phyloP scores from a whole-genome alignment of 2,797 vertebrate species.

The Moxostoma hubbsi region DNA sequence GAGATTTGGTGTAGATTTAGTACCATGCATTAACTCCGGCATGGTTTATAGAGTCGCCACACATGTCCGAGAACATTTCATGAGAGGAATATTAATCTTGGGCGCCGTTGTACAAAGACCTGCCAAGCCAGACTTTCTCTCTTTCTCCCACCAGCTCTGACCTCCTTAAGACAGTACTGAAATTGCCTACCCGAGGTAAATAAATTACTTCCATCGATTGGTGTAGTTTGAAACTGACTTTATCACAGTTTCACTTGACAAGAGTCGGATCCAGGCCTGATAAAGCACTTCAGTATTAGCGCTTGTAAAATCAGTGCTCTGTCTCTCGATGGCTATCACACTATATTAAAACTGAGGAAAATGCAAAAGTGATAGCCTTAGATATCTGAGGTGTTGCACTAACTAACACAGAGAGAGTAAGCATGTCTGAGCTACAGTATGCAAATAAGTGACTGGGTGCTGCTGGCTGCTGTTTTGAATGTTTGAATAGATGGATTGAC shows the following conservation, averaged over 20 bases:
- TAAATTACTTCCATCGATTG: conserved; percentile 84
- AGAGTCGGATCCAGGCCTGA: conserved; percentile 77
- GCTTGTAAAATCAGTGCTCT: conserved; percentile 62
- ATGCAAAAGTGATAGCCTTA: conserved; percentile 46
- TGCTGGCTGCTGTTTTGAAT: conserved; percentile 27
- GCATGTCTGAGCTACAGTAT: conserved; percentile 11
- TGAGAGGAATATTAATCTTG: conserved; percentile 80
- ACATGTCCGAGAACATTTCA: conserved; percentile 67
- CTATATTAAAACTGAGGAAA: conserved; percentile 69
- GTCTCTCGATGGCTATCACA: conserved; percentile 70
- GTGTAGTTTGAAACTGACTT: conserved; percentile 80
- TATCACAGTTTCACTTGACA: conserved; percentile 81
- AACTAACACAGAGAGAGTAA: conserved; percentile 30
- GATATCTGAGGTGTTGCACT: conserved; percentile 34
- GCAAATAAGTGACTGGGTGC: conserved; percentile 18
- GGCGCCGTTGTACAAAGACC: conserved; percentile 69
- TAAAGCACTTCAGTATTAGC: conserved; percentile 57
- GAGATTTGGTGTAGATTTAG: conserved; percentile 62
- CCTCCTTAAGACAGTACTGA: conserved; percentile 73
- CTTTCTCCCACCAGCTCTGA: conserved; percentile 44
- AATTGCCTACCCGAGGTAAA: conserved; percentile 79
- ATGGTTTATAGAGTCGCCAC: conserved; percentile 80
- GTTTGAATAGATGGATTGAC: conserved; percentile 28
- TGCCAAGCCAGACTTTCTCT: conserved; percentile 47
- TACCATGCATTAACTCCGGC: conserved; percentile 75